Percentiles rank a stretch among this genome's conserved stretches.
Conservation (phyloP, 2,888 invertebrate species). For the Acholoe squamosa region DNA sequence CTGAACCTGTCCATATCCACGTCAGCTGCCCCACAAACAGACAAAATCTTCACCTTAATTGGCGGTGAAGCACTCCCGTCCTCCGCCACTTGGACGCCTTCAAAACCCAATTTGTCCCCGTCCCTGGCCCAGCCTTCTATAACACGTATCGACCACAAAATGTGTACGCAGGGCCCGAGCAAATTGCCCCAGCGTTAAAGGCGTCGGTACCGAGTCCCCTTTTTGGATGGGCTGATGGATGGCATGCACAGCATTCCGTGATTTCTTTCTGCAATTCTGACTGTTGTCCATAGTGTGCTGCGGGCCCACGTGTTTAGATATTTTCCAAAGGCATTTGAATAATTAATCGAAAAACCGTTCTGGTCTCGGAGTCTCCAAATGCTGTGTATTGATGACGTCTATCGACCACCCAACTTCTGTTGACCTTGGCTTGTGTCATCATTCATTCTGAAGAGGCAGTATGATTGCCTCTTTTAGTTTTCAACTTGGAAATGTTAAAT, state of each 20-base stretch:
- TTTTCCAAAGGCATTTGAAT: conserved; percentile 34
- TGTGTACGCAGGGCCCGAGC: conserved; percentile 10
- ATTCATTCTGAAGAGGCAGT: not conserved
- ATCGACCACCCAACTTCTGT: not conserved
- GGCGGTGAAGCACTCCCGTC: not conserved
- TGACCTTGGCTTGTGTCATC: not conserved
- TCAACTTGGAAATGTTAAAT: too few species aligned
- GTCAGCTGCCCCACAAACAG: conserved; percentile 3
- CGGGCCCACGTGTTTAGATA: not conserved
- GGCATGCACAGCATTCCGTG: not conserved
- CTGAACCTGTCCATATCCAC: not conserved
- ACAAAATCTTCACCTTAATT: not conserved
- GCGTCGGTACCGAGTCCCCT: not conserved
- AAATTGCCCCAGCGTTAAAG: conserved; percentile 26
- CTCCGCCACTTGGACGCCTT: not conserved
- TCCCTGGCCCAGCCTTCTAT: not conserved
- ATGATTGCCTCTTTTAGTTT: too few species aligned
- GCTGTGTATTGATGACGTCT: not conserved
- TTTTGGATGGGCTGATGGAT: conserved; percentile 7
- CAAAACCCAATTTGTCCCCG: conserved; percentile 30
- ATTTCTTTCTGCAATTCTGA: not conserved
- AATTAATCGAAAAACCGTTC: conserved; percentile 3
- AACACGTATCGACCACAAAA: not conserved
- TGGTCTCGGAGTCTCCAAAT: not conserved
- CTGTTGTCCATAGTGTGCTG: not conserved